Conservation (phyloP, 2,797 vertebrate genomes). For the Pangasius macronema region DNA sequence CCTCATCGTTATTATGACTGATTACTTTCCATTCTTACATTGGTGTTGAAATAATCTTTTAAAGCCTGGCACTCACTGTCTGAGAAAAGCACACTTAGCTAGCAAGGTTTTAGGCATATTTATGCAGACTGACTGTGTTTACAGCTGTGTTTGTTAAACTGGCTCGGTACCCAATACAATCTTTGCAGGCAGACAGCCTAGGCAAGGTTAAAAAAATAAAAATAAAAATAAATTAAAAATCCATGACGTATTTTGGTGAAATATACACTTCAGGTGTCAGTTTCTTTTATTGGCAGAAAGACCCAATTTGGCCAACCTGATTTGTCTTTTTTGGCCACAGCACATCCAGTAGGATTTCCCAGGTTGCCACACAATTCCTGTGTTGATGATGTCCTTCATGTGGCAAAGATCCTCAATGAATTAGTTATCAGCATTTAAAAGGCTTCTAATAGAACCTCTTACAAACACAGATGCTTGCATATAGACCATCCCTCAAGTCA, state of each 20-base stretch:
- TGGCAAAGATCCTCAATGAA: not conserved
- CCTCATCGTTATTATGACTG: not conserved
- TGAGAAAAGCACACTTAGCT: not conserved
- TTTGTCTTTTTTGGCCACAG: not conserved
- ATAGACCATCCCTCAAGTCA: not conserved
- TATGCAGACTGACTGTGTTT: not conserved
- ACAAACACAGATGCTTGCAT: not conserved
- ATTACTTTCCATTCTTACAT: not conserved
- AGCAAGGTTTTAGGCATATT: not conserved
- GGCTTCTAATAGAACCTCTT: not conserved
- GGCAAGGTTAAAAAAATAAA: not conserved
- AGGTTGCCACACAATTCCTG: not conserved
- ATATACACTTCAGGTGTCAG: not conserved
- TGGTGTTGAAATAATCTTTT: conserved; percentile 9
- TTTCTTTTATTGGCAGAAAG: not conserved
- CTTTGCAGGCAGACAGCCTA: not conserved
- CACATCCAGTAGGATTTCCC: not conserved
- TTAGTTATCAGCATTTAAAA: not conserved
- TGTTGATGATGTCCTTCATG: conserved; percentile 6
- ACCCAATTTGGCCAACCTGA: not conserved
- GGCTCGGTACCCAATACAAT: not conserved
- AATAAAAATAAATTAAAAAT: too few species aligned
- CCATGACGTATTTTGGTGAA: not conserved
- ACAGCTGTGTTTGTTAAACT: not conserved
- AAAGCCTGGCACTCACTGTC: not conserved